Evolutionary conservation across 2,113 vertebrate genomes (phyloP).

Genomic region (Xiphophorus hellerii): DNA sequence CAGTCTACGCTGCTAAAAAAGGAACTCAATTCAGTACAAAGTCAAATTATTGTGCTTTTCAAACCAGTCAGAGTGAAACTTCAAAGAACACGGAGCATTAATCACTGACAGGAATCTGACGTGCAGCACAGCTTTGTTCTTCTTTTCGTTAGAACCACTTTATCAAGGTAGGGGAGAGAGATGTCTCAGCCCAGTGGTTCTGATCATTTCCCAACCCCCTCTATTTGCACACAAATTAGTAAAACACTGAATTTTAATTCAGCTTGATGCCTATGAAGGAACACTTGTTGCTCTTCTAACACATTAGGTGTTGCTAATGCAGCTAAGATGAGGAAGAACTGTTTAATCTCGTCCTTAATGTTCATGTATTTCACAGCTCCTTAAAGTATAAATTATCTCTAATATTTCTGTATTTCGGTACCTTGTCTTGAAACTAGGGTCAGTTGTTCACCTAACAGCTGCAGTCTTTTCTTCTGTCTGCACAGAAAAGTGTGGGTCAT

Average conservation of each 20-base stretch:
- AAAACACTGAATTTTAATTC: slow-evolving; percentile 1
- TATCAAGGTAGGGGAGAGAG: slow-evolving; percentile 15
- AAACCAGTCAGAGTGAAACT: slow-evolving; percentile 56
- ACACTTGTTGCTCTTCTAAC: neutral
- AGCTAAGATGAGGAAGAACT: neutral
- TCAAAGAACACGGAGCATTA: slow-evolving; percentile 62
- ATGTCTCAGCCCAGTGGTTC: slow-evolving; percentile 26
- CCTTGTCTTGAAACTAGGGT: neutral
- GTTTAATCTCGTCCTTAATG: neutral
- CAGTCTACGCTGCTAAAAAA: slow-evolving; percentile 7
- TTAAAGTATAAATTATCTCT: neutral
- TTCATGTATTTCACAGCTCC: neutral
- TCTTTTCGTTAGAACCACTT: slow-evolving; percentile 15
- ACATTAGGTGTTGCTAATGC: neutral
- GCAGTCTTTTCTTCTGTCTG: too few relatives aligned
- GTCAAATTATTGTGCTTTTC: slow-evolving; percentile 65
- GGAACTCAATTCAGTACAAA: slow-evolving; percentile 44
- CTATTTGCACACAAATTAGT: slow-evolving; percentile 3
- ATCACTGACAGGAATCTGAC: slow-evolving; percentile 56
- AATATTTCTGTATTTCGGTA: neutral
- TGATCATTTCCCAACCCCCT: slow-evolving; percentile 9
- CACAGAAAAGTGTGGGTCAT: too few relatives aligned
- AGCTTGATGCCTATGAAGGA: neutral
- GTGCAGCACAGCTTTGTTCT: slow-evolving; percentile 53
- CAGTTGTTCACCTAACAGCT: too few relatives aligned